phyloP scores from a whole-genome alignment of 2,113 vertebrate species.

The Athene noctua region DNA sequence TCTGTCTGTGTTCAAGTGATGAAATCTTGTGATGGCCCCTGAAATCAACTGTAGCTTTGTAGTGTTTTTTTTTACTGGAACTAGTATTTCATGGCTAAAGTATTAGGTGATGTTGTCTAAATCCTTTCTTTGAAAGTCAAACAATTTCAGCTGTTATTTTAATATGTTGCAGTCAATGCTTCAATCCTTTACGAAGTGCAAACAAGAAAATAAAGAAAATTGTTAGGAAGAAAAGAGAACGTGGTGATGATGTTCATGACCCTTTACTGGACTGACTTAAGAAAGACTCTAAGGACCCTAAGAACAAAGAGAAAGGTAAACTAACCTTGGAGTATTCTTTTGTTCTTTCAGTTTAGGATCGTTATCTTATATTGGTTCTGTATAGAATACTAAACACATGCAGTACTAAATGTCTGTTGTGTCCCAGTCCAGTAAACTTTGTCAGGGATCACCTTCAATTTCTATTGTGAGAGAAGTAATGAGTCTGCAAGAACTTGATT shows the following conservation, averaged over 20 bases:
- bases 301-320: background rate
- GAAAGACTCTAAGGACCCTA: background rate
- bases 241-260: fast-evolving
- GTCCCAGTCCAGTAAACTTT: background rate
- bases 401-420: background rate
- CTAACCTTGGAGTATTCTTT: background rate
- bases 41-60: background rate
- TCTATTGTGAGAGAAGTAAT: background rate
- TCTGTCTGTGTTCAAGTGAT: background rate
- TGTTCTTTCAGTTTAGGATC: background rate
- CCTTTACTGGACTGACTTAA: background rate
- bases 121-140: background rate
- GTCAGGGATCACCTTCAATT: background rate
- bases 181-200: constrained; percentile 3
- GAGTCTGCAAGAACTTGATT: background rate
- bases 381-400: background rate
- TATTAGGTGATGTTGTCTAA: background rate
- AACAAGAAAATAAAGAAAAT: background rate
- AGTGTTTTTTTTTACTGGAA: background rate
- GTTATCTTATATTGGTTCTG: background rate
- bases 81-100: background rate
- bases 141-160: constrained; percentile 16
- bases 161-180: constrained; percentile 44
- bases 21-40: background rate
- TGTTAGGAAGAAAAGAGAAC: background rate